These are phyloP conservation scores for Jacana jacana DNA, from an alignment of 2,113 vertebrate species.

Conservation along the genomic window DNA sequence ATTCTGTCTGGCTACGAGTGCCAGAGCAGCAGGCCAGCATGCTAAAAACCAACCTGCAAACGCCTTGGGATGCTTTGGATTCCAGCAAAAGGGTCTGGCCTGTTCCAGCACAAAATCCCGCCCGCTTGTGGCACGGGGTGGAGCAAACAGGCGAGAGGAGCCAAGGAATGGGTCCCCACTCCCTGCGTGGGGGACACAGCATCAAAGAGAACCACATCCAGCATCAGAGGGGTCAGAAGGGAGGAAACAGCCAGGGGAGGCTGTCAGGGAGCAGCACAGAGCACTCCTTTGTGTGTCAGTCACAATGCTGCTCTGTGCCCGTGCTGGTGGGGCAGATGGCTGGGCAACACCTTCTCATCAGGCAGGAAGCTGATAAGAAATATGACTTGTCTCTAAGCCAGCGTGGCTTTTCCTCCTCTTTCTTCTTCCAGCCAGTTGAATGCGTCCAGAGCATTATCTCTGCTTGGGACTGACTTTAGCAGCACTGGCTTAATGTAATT, in stretches of 20 bases:
- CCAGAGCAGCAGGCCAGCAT: neutral
- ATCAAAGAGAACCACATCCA: slow-evolving; percentile 4
- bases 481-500: slow-evolving; percentile 58
- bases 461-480: slow-evolving; percentile 47
- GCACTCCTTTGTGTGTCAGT: slow-evolving; percentile 13
- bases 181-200: neutral
- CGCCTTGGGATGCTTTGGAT: neutral
- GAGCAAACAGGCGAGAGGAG: neutral
- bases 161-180: neutral
- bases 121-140: neutral
- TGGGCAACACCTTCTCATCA: slow-evolving; percentile 59
- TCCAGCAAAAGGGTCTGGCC: neutral
- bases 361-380: slow-evolving; percentile 66
- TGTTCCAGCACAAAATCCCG: neutral
- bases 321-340: slow-evolving; percentile 21
- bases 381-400: slow-evolving; percentile 63
- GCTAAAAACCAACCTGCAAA: neutral
- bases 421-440: slow-evolving; percentile 55
- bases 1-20: neutral
- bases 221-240: slow-evolving; percentile 14
- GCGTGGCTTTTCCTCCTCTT: slow-evolving; percentile 56
- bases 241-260: slow-evolving; percentile 4
- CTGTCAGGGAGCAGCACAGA: slow-evolving; percentile 30
- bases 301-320: slow-evolving; percentile 33
- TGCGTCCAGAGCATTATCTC: slow-evolving; percentile 52